These are phyloP conservation scores for Aphidoletes aphidimyza DNA, from an alignment of 2,888 invertebrate species.

Conservation along the genomic window DNA sequence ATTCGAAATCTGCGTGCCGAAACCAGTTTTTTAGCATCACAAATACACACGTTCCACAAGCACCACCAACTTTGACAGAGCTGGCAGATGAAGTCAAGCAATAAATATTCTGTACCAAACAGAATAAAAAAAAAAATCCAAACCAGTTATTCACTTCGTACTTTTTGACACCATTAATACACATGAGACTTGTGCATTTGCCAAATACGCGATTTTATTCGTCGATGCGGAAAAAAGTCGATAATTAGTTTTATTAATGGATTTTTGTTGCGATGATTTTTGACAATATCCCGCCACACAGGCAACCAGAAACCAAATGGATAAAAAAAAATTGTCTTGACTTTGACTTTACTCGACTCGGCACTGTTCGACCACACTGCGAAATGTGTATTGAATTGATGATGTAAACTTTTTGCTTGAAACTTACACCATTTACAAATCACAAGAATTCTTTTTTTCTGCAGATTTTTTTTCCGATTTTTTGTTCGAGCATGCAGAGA, in stretches of 20 bases:
- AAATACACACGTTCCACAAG: not conserved
- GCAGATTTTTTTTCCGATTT: not conserved
- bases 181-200: not conserved
- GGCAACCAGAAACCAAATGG: no score
- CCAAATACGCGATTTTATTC: not conserved
- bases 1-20: slow-evolving; percentile 11
- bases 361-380: no score
- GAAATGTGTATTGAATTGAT: not conserved
- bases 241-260: not conserved
- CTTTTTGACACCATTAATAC: slow-evolving; percentile 34
- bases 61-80: not conserved
- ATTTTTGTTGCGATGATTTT: not conserved
- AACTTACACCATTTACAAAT: no score
- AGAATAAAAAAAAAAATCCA: not conserved
- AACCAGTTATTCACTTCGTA: slow-evolving; percentile 37
- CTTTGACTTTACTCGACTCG: no score
- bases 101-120: no score
- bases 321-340: no score
- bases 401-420: not conserved
- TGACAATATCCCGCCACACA: not conserved
- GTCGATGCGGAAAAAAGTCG: not conserved
- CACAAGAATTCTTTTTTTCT: no score
- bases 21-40: slow-evolving; percentile 18
- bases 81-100: slow-evolving; percentile 19
- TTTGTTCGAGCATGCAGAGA: not conserved